Base-by-base conservation (phyloP, 2,888 invertebrate genomes). In the Eurois occulta region DNA sequence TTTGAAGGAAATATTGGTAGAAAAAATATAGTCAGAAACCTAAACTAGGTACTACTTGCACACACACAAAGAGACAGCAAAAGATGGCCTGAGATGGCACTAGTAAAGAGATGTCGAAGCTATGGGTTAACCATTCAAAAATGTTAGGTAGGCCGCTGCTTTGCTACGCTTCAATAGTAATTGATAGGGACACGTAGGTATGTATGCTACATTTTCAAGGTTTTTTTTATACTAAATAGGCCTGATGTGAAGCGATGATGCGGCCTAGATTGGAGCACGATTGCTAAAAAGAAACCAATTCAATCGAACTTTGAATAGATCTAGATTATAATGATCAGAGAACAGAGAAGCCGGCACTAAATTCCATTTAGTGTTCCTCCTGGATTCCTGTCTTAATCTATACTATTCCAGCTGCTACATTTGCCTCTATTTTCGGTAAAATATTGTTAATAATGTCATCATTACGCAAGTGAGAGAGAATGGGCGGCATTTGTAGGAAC, bases 391-490 rank as follows among this genome's bases (percentile, higher is more conserved):
- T n/a, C n/a, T n/a, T n/a, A n/a, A n/a, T n/a, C n/a, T n/a, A n/a
- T 21, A 21, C 52, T 24, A 24, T 52, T 55, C 0, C 1, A 55
- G 2, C 32, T 60, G 10, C 60, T 32, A 21, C 35, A 35, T 55
- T 55, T 18, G 6, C 21, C n/a, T 24, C 10, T 35, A 11, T 58
- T n/a, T 32, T 58, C 43, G 21, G 46, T 65, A 78, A 65, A 73
- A 73, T 74, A 48, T 46, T 65, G 11, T n/a, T 32, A 72, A n/a
- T 24, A 28, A 77, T 77, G 62, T 38, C 38, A 80, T 46, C 21
- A 74, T 60, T 60, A 48, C 48, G 32, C 32, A 58, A 81, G 16
- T 32, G n/a, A 35, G 5, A 66, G 41, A 75, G 66, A 78, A 81
- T 48, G 55, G 46, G 46, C 32, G 3, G 3, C 24, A 48, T 46